A percentile compares a stretch with the other conserved stretches of the same genome.
Conservation (phyloP, 2,797 vertebrate species). For the Alauda arvensis region DNA sequence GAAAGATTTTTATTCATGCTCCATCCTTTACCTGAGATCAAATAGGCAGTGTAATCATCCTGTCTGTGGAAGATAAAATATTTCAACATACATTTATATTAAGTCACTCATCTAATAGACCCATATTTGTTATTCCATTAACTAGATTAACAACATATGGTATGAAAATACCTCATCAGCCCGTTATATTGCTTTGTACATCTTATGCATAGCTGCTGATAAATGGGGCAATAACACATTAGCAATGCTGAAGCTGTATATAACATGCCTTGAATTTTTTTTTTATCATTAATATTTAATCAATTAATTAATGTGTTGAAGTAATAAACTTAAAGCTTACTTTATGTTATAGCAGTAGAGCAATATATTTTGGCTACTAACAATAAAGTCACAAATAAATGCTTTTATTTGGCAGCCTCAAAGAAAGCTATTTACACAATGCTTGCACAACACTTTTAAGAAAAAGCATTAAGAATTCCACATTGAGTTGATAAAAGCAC, state of each 20-base stretch:
- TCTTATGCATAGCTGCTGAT: conserved; percentile 17
- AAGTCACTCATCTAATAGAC: conserved; percentile 8
- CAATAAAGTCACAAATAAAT: conserved; percentile 49
- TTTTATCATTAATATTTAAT: conserved; percentile 72
- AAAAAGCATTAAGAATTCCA: neutral
- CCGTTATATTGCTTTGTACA: conserved; percentile 2
- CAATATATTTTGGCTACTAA: conserved; percentile 35
- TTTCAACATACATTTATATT: neutral
- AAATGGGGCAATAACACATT: conserved; percentile 37
- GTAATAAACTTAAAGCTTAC: conserved; percentile 45
- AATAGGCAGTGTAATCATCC: neutral
- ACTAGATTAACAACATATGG: conserved; percentile 47
- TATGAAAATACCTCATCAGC: conserved; percentile 26
- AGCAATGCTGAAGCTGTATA: conserved; percentile 21
- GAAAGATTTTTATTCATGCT: neutral
- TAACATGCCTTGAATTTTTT: conserved; percentile 21
- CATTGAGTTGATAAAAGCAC: conserved; percentile 18
- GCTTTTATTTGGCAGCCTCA: neutral
- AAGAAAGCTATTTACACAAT: conserved; percentile 31
- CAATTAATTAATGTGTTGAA: conserved; percentile 62
- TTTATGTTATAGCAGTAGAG: neutral
- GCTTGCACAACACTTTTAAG: conserved; percentile 17
- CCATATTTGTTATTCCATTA: conserved; percentile 59
- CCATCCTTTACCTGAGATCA: neutral
- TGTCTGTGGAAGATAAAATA: neutral